phyloP scores from a whole-genome alignment of 2,797 vertebrate species.

The Dipus sagitta region DNA sequence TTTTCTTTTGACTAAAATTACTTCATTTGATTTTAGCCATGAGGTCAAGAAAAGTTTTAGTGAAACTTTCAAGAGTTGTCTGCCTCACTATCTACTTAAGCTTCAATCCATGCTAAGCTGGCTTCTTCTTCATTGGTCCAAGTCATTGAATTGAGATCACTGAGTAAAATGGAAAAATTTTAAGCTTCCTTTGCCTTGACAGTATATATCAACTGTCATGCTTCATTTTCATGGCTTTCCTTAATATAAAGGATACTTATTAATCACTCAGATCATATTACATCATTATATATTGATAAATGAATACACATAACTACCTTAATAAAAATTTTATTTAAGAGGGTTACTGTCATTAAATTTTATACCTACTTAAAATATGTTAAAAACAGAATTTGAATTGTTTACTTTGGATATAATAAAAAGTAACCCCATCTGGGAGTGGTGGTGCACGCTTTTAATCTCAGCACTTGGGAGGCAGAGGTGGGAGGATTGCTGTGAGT shows the following conservation, averaged over 20 bases:
- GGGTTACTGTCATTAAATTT: slow-evolving; percentile 27
- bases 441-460: too few relatives aligned
- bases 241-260: slow-evolving; percentile 32
- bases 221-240: slow-evolving; percentile 46
- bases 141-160: slow-evolving; percentile 4
- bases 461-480: too few relatives aligned
- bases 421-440: too few relatives aligned
- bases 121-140: background rate
- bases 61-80: background rate
- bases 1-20: background rate
- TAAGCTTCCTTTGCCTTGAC: slow-evolving; percentile 17
- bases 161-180: background rate
- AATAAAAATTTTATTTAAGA: slow-evolving; percentile 49
- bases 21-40: background rate
- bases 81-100: slow-evolving; percentile 15
- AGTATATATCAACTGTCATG: background rate
- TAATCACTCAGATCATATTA: slow-evolving; percentile 39
- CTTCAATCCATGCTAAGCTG: background rate
- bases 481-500: too few relatives aligned
- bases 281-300: background rate
- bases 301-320: slow-evolving; percentile 18
- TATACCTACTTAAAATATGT: slow-evolving; percentile 50
- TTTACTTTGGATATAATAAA: slow-evolving; percentile 9
- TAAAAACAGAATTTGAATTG: slow-evolving; percentile 44
- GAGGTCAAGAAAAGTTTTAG: background rate